Base-by-base conservation (phyloP, 1,140 invertebrate genomes). In the Cecropterus lyciades region DNA sequence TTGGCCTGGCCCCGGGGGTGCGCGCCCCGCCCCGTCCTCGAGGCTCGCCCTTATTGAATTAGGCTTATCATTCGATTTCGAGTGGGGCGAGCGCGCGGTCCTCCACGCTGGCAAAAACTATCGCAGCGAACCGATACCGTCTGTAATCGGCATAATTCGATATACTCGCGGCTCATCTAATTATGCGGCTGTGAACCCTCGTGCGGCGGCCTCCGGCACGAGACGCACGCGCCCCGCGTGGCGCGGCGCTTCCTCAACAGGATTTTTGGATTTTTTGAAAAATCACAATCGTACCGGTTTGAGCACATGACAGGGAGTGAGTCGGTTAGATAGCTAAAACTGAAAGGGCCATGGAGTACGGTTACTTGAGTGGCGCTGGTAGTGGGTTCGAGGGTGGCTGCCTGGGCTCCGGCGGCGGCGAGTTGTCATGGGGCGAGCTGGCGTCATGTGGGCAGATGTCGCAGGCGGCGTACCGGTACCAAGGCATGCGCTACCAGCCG, bases 381-480 rank as follows among this genome's bases (percentile, higher is more conserved):
- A 85, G 89, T 64, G 89, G 89, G 10, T 92, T 92, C 73, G 89
- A 92, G 5, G 79, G 86, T 45, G 82, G 83, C 46, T 92, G 89
- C 67, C 72, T 89, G 65, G 84, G 83, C 24, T 79, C 85, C 15
- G 79, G 87, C 40, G 82, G 87, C 62, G 88, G 88, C 17, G 90
- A 92, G 71, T 79, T 92, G 75, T 89, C 96, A 6, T 97, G 97
- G 89, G 95, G 96, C 17, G 97, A 98, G 86, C 93, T 97, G 68
- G 95, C 96, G 17, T 96, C 96, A 9, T 98, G 97, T 89, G 96
- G 96, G 45, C 97, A 97, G 92, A 97, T 98, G 95, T 96, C 95
- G 56, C 95, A 96, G 77, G 95, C 95, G 2, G 95, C 95, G 1
- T 96, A 96, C 79, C 93, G 95, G 4, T 96, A 96, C 76, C 91